Evolutionary conservation across 2,797 vertebrate genomes (phyloP).

Genomic region (Eospalax fontanierii): DNA sequence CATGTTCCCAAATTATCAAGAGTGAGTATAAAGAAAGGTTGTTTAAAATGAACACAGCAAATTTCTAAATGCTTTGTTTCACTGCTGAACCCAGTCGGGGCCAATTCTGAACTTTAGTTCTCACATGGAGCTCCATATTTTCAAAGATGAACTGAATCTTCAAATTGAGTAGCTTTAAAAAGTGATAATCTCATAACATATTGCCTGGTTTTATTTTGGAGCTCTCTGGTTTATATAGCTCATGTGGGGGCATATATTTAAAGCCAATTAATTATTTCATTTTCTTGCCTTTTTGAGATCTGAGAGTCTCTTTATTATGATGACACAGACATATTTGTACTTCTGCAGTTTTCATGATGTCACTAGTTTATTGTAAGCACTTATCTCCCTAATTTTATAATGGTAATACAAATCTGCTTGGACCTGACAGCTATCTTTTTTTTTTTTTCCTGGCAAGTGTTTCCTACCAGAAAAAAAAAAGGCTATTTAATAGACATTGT

Average conservation of each 20-base stretch:
- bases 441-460: conserved; percentile 58
- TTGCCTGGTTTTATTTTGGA: conserved; percentile 72
- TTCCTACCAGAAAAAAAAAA: conserved; percentile 31
- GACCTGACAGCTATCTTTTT: conserved; percentile 50
- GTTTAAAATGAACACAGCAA: conserved; percentile 4
- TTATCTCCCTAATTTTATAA: conserved; percentile 75
- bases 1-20: conserved; percentile 3
- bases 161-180: conserved; percentile 64
- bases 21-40: conserved; percentile 27
- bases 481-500: conserved; percentile 1
- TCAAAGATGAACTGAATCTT: conserved; percentile 47
- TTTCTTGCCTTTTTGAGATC: conserved; percentile 65
- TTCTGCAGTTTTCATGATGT: conserved; percentile 62
- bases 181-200: conserved; percentile 57
- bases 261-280: conserved; percentile 75
- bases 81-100: conserved; percentile 46
- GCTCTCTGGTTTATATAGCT: conserved; percentile 63
- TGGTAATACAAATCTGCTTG: conserved; percentile 63
- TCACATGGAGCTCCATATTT: conserved; percentile 56
- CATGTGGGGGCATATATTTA: conserved; percentile 58
- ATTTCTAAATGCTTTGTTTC: conserved; percentile 54
- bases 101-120: conserved; percentile 43
- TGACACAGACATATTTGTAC: conserved; percentile 63
- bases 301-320: conserved; percentile 58
- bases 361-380: conserved; percentile 66